Percentiles rank a stretch among this genome's conserved stretches.
These are phyloP conservation scores for Glaucomys volans DNA, from an alignment of 2,113 vertebrate genomes.

Conservation along the genomic window DNA sequence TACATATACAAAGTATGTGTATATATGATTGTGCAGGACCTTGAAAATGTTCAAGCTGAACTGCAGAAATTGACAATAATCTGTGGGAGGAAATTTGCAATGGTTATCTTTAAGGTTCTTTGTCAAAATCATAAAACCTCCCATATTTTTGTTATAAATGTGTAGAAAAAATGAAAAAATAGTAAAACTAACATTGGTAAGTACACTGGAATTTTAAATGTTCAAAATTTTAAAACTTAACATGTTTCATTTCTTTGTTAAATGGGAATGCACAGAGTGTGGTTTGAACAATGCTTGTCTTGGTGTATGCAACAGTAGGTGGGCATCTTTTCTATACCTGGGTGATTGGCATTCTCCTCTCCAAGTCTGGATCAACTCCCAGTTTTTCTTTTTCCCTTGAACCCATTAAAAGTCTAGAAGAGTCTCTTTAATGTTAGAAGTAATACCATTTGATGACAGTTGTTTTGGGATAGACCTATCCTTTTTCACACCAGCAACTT, in stretches of 20 bases:
- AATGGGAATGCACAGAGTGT: not conserved
- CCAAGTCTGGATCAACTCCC: not conserved
- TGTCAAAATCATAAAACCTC: not conserved
- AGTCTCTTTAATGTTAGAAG: not conserved
- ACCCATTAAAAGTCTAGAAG: not conserved
- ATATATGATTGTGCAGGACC: not conserved
- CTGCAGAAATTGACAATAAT: not conserved
- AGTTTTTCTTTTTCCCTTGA: not conserved
- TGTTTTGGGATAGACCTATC: not conserved
- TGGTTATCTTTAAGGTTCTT: not conserved
- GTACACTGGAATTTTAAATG: not conserved
- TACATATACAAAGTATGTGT: not conserved
- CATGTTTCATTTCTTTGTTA: not conserved
- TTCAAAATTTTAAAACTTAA: not conserved
- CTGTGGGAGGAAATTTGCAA: not conserved
- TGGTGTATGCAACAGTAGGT: not conserved
- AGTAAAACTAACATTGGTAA: not conserved
- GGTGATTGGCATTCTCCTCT: not conserved
- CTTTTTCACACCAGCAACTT: not conserved
- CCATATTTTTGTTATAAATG: not conserved
- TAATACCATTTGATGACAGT: not conserved
- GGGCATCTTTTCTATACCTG: not conserved
- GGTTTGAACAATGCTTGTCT: not conserved
- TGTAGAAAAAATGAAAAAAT: not conserved
- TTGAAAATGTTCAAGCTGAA: not conserved